Conservation (phyloP, 2,797 vertebrate genomes). For the Microhierax caerulescens region DNA sequence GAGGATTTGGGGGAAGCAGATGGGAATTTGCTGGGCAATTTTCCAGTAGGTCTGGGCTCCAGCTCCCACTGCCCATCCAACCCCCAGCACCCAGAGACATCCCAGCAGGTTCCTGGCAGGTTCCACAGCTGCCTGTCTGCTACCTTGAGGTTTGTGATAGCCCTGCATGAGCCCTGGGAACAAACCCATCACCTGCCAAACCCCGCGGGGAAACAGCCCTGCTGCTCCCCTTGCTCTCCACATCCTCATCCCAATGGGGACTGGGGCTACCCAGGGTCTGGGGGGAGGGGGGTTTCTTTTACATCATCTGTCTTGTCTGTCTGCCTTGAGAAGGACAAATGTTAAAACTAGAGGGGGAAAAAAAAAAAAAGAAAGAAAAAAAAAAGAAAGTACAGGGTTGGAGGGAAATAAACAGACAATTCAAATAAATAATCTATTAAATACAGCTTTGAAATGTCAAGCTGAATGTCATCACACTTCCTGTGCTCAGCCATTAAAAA, state of each 20-base stretch:
- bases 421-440: background rate
- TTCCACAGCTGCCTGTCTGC: background rate
- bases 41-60: background rate
- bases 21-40: background rate
- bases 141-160: background rate
- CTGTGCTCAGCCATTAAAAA: background rate
- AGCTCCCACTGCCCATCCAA: background rate
- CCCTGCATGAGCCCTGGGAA: fast-evolving
- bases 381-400: fast-evolving
- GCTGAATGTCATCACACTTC: background rate
- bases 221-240: background rate
- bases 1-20: background rate
- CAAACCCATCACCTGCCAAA: background rate
- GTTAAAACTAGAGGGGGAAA: background rate
- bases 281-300: background rate
- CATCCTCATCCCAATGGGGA: background rate
- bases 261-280: too few species aligned
- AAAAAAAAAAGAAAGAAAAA: too few species aligned
- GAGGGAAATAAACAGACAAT: background rate
- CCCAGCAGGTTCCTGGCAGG: background rate
- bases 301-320: background rate
- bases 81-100: fast-evolving
- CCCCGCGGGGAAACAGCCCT: background rate
- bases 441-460: background rate
- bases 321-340: background rate